Conservation (phyloP, 2,797 vertebrate species). For the Enteromius paludinosus region DNA sequence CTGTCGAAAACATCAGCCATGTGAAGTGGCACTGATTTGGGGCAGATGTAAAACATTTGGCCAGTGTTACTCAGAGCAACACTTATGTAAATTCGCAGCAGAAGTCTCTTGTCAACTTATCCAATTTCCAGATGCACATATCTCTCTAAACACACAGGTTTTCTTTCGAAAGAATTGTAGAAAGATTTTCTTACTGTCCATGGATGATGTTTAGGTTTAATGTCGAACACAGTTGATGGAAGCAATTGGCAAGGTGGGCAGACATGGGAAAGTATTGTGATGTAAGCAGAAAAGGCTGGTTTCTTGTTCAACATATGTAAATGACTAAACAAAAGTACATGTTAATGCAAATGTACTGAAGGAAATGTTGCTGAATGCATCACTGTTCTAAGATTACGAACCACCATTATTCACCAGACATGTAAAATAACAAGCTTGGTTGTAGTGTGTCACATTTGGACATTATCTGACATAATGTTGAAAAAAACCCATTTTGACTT, state of each 20-base stretch:
- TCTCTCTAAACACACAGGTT: background rate
- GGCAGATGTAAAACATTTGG: conserved; percentile 28
- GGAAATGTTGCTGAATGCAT: background rate
- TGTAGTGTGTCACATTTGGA: conserved; percentile 13
- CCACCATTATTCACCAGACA: background rate
- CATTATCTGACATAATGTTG: conserved; percentile 9
- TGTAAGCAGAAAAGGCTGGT: background rate
- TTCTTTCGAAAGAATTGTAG: background rate
- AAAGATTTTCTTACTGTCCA: background rate
- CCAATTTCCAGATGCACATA: background rate
- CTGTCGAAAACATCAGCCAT: conserved; percentile 16
- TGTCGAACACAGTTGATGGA: background rate
- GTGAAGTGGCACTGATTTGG: conserved; percentile 2
- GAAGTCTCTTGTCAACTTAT: background rate
- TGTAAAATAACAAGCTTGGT: background rate
- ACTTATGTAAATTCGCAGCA: conserved; percentile 15
- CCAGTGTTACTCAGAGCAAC: conserved; percentile 11
- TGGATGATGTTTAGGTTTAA: background rate
- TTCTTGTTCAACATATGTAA: conserved; percentile 20
- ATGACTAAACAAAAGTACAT: conserved; percentile 32
- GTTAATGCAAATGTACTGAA: conserved; percentile 6
- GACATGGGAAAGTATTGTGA: background rate
- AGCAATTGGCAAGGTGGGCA: background rate
- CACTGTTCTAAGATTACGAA: background rate
- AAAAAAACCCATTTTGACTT: background rate